These are phyloP conservation scores for Sebastes schlegelii DNA, from an alignment of 2,113 vertebrate species.

Conservation along the genomic window DNA sequence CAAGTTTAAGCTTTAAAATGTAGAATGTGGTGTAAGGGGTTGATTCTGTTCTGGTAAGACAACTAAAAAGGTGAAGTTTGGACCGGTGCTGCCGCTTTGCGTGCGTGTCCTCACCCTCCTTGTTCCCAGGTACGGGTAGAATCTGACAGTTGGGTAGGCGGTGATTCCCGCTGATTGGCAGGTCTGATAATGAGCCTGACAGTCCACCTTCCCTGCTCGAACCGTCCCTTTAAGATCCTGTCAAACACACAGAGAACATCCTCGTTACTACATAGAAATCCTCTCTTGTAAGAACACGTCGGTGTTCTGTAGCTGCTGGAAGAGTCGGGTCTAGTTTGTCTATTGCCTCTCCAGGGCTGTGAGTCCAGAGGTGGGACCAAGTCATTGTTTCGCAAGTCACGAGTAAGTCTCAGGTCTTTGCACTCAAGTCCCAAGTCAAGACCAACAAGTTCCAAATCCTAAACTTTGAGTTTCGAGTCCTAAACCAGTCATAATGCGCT, in stretches of 20 bases:
- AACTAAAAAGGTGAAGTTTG: no score
- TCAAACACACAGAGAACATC: slow-evolving; percentile 52
- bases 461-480: no score
- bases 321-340: no score
- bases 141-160: slow-evolving; percentile 93
- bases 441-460: no score
- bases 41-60: no score
- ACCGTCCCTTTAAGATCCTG: slow-evolving; percentile 92
- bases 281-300: background rate
- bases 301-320: no score
- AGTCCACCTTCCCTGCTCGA: slow-evolving; percentile 95
- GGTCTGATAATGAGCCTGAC: slow-evolving; percentile 88
- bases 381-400: no score
- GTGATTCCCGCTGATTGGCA: slow-evolving; percentile 92
- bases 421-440: no score
- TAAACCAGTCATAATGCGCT: no score
- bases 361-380: no score
- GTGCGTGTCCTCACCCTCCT: slow-evolving; percentile 82
- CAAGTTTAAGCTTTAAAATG: background rate
- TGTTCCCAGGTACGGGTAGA: slow-evolving; percentile 86
- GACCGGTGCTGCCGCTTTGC: background rate
- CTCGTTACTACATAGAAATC: background rate
- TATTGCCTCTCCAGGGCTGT: no score
- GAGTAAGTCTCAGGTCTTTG: no score
- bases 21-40: background rate